Evolutionary conservation across 1,140 invertebrate species (phyloP).

Genomic region (Drosophila kanapiae): DNA sequence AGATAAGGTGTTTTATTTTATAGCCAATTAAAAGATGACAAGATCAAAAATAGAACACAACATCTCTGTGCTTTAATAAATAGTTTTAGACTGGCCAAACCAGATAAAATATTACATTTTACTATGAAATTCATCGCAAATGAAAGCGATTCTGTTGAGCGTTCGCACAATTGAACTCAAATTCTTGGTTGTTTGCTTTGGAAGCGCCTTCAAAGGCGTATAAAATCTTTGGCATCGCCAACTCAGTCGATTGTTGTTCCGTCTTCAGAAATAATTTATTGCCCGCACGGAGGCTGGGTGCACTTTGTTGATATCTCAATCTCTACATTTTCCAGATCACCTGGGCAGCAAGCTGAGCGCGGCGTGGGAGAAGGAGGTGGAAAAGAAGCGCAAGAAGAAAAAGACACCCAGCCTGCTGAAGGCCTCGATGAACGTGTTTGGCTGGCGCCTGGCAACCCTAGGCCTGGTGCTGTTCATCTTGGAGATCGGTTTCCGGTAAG

Average conservation of each 20-base stretch:
- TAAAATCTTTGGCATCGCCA: constrained; percentile 8
- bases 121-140: not conserved
- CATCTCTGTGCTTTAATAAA: not conserved
- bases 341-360: constrained; percentile 70
- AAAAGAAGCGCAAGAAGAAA: constrained; percentile 72
- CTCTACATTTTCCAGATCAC: constrained; percentile 44
- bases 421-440: constrained; percentile 74
- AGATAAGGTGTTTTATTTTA: constrained; percentile 11
- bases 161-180: not conserved
- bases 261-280: constrained; percentile 22
- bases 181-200: constrained; percentile 6
- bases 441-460: constrained; percentile 70
- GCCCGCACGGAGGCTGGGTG: constrained; percentile 1
- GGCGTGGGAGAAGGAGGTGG: constrained; percentile 79
- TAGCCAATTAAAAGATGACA: constrained; percentile 13
- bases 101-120: not conserved
- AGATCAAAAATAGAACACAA: not conserved
- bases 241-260: not conserved
- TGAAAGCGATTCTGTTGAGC: too few relatives aligned
- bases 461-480: constrained; percentile 72
- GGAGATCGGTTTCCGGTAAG: constrained; percentile 83
- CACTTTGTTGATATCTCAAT: constrained; percentile 43
- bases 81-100: not conserved
- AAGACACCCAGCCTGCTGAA: constrained; percentile 74
- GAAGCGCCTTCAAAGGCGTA: constrained; percentile 7